Conservation (phyloP, 2,888 invertebrate genomes). For the Odontocolon sp. region DNA sequence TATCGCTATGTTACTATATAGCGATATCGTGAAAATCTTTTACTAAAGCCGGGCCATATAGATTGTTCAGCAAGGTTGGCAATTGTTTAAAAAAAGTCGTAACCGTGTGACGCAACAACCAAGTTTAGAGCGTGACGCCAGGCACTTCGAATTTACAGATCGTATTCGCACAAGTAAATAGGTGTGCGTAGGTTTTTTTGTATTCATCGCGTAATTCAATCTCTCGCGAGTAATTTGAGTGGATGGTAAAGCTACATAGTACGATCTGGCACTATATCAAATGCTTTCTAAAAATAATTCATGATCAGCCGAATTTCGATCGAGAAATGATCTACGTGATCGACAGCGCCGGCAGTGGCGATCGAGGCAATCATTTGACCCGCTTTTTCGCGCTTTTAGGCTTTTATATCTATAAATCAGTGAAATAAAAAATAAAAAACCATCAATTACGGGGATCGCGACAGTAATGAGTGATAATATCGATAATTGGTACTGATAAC, state of each 20-base stretch:
- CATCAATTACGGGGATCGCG: no score
- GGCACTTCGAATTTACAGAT: conserved; percentile 28
- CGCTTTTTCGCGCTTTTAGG: not conserved
- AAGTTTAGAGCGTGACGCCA: conserved; percentile 65
- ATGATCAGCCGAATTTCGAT: not conserved
- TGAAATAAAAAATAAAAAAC: no score
- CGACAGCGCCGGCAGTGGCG: conserved; percentile 1
- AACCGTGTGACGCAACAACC: conserved; percentile 60
- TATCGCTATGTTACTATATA: no score
- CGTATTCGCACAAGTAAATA: not conserved
- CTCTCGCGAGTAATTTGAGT: conserved; percentile 25
- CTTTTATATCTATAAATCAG: no score
- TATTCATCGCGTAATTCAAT: conserved; percentile 29
- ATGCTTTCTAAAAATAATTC: conserved; percentile 18
- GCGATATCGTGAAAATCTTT: not conserved
- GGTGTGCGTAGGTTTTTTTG: conserved; percentile 20
- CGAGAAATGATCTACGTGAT: not conserved
- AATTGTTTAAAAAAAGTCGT: conserved; percentile 36
- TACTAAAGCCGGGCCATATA: no score
- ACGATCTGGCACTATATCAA: not conserved
- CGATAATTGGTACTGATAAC: no score
- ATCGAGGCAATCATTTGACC: conserved; percentile 8
- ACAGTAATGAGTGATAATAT: no score
- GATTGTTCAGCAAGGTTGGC: conserved; percentile 29
- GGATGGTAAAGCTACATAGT: not conserved